phyloP scores from a whole-genome alignment of 1,140 invertebrate genomes.

The Centruroides sculpturatus region DNA sequence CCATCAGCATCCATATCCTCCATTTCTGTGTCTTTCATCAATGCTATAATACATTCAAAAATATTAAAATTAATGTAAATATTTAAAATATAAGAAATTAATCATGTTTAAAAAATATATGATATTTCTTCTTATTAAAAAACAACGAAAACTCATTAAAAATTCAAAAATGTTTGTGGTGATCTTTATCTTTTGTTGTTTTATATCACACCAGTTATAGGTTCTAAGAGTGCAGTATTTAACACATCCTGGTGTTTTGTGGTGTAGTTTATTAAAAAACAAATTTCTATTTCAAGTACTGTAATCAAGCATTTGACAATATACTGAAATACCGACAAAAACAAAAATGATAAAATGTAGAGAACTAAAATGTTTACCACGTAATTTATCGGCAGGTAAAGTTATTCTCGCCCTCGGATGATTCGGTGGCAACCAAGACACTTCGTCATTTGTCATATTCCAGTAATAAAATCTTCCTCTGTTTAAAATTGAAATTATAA shows the following conservation, averaged over 20 bases:
- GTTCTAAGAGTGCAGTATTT: too few species aligned
- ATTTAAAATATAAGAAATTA: too few species aligned
- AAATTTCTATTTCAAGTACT: not conserved
- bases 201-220: too few species aligned
- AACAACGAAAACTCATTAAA: too few species aligned
- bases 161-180: too few species aligned
- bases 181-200: too few species aligned
- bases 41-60: not conserved
- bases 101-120: too few species aligned
- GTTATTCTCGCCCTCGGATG: slow-evolving; percentile 74
- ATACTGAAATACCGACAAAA: not conserved
- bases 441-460: slow-evolving; percentile 78
- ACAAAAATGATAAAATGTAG: not conserved
- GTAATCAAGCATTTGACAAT: not conserved
- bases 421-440: slow-evolving; percentile 82
- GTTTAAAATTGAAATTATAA: slow-evolving; percentile 13
- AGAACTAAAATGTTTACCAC: slow-evolving; percentile 27
- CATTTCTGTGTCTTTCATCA: slow-evolving; percentile 31
- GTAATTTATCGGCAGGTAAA: slow-evolving; percentile 63
- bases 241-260: too few species aligned
- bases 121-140: too few species aligned
- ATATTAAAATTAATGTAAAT: too few species aligned
- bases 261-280: too few species aligned
- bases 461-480: slow-evolving; percentile 86
- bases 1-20: slow-evolving; percentile 26